Conservation (phyloP, 1,140 invertebrate genomes). For the Orchestia grillus region DNA sequence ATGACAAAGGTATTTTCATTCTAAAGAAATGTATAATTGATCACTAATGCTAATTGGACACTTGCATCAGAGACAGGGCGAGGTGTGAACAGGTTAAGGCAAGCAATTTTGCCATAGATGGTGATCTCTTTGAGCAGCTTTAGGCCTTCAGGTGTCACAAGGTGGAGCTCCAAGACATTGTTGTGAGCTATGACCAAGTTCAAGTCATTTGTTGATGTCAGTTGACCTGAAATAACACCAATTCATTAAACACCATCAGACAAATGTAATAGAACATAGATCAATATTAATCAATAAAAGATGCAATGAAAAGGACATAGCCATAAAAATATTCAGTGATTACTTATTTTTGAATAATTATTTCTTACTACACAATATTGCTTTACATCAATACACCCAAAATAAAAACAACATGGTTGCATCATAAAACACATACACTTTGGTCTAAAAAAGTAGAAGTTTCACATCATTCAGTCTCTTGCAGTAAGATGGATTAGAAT, state of each 20-base stretch:
- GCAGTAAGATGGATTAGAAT: too few relatives aligned
- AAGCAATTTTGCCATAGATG: constrained; percentile 95
- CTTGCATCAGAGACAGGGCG: constrained; percentile 68
- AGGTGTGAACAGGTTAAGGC: constrained; percentile 93
- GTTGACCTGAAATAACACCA: constrained; percentile 84
- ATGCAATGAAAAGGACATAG: not conserved
- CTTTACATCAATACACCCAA: too few relatives aligned
- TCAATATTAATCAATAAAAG: not conserved
- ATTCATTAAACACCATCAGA: constrained; percentile 67
- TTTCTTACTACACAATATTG: too few relatives aligned
- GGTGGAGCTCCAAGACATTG: constrained; percentile 94
- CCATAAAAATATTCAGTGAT: not conserved
- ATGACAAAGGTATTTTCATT: not conserved
- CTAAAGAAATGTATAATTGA: not conserved
- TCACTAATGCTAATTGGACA: not conserved
- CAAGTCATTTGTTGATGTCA: constrained; percentile 92
- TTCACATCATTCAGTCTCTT: too few relatives aligned
- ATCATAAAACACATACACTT: too few relatives aligned
- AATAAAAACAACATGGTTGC: too few relatives aligned
- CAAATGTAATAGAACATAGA: not conserved
- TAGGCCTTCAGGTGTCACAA: constrained; percentile 96
- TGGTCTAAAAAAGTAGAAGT: too few relatives aligned
- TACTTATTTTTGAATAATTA: too few relatives aligned
- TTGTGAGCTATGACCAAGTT: constrained; percentile 97
- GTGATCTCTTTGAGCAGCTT: constrained; percentile 94